Percentiles rank a stretch among this genome's conserved stretches.
Conservation (phyloP, 2,113 vertebrate species). For the Ophiodon elongatus region DNA sequence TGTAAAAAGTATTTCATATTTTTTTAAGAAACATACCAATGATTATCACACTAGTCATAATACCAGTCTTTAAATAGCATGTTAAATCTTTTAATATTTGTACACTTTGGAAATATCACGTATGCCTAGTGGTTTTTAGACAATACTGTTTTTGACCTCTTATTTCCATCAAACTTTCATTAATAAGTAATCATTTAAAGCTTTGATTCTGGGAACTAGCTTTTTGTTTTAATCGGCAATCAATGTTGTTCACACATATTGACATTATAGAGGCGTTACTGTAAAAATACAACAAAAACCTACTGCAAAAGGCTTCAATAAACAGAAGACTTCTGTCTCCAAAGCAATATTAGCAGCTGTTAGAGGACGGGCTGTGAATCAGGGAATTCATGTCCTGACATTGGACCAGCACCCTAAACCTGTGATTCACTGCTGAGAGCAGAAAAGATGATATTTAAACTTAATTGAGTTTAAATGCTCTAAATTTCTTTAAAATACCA, state of each 20-base stretch:
- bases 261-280: conserved; percentile 23
- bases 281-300: neutral
- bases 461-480: conserved; percentile 21
- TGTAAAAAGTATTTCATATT: conserved; percentile 82
- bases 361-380: neutral
- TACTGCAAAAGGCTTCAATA: conserved; percentile 9
- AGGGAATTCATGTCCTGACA: conserved; percentile 1
- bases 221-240: conserved; percentile 79
- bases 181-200: conserved; percentile 69
- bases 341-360: conserved; percentile 32
- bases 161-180: conserved; percentile 77
- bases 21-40: conserved; percentile 91
- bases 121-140: conserved; percentile 87
- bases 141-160: conserved; percentile 82
- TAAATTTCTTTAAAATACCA: neutral
- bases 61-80: conserved; percentile 63
- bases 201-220: conserved; percentile 66
- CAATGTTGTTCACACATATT: conserved; percentile 28
- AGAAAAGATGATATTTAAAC: conserved; percentile 23
- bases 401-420: conserved; percentile 32
- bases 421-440: conserved; percentile 19
- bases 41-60: conserved; percentile 51
- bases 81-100: conserved; percentile 91
- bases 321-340: neutral
- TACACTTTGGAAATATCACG: conserved; percentile 89